These are phyloP conservation scores for Nerophis ophidion DNA, from an alignment of 2,113 vertebrate species.

Conservation along the genomic window DNA sequence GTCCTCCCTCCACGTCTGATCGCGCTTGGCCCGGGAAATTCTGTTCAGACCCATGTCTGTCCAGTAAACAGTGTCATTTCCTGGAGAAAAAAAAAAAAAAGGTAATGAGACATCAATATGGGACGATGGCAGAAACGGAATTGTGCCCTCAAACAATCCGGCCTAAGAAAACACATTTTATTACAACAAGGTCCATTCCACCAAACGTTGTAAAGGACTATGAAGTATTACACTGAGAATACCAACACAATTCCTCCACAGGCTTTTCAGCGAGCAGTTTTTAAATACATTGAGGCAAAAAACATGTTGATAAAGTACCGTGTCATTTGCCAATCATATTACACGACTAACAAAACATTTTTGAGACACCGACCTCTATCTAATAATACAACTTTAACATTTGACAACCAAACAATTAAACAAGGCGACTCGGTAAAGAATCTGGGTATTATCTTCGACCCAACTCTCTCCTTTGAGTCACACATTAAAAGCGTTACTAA, in stretches of 20 bases:
- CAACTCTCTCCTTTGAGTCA: too few species aligned
- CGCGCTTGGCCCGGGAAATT: constrained; percentile 89
- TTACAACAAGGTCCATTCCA: constrained; percentile 44
- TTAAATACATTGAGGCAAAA: constrained; percentile 40
- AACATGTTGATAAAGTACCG: constrained; percentile 40
- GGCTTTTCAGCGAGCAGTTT: constrained; percentile 21
- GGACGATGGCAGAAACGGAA: constrained; percentile 30
- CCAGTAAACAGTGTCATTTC: constrained; percentile 97
- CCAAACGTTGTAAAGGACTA: constrained; percentile 33
- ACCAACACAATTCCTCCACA: constrained; percentile 15
- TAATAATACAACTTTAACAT: too few species aligned
- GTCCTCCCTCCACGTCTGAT: constrained; percentile 98
- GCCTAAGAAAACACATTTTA: constrained; percentile 50
- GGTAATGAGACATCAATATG: constrained; percentile 35
- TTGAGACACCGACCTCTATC: too few species aligned
- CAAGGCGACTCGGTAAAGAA: too few species aligned
- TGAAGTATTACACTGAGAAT: constrained; percentile 40
- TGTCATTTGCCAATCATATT: constrained; percentile 18
- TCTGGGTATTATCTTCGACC: too few species aligned
- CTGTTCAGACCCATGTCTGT: constrained; percentile 98
- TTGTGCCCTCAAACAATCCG: constrained; percentile 36
- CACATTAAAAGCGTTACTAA: too few species aligned
- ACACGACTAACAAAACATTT: too few species aligned
- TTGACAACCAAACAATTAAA: too few species aligned
- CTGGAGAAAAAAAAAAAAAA: constrained; percentile 63